phyloP scores from a whole-genome alignment of 2,113 vertebrate genomes.

The Pedetes capensis region DNA sequence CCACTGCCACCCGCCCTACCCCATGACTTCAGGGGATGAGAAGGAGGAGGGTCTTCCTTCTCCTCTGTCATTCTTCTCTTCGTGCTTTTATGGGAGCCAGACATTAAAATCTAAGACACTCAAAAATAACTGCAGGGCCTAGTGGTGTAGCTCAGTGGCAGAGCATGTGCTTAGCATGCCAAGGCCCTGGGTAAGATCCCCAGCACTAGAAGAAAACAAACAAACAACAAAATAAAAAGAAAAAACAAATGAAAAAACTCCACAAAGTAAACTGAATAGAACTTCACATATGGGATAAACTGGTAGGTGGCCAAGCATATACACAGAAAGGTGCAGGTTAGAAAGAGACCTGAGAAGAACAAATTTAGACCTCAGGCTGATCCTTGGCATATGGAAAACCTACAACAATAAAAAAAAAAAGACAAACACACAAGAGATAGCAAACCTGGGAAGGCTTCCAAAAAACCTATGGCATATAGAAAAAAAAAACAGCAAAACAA shows the following conservation, averaged over 20 bases:
- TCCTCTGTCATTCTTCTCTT: not conserved
- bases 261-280: not conserved
- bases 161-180: not conserved
- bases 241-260: too few species aligned
- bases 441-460: too few species aligned
- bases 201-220: not conserved
- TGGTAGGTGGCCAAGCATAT: not conserved
- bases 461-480: not conserved
- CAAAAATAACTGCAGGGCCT: too few species aligned
- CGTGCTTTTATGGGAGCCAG: not conserved
- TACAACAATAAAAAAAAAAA: not conserved
- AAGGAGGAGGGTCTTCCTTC: not conserved
- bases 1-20: too few species aligned
- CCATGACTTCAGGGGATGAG: too few species aligned
- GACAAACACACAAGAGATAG: not conserved
- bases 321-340: not conserved
- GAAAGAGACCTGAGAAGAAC: not conserved
- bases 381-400: not conserved
- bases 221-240: not conserved
- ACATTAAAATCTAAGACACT: not conserved
- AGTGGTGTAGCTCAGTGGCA: not conserved
- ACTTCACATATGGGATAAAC: not conserved
- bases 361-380: not conserved
- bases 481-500: not conserved
- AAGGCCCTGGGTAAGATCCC: not conserved